Evolutionary conservation across 2,888 invertebrate genomes (phyloP).

Genomic region (Drosophila nr. perissopoda): DNA sequence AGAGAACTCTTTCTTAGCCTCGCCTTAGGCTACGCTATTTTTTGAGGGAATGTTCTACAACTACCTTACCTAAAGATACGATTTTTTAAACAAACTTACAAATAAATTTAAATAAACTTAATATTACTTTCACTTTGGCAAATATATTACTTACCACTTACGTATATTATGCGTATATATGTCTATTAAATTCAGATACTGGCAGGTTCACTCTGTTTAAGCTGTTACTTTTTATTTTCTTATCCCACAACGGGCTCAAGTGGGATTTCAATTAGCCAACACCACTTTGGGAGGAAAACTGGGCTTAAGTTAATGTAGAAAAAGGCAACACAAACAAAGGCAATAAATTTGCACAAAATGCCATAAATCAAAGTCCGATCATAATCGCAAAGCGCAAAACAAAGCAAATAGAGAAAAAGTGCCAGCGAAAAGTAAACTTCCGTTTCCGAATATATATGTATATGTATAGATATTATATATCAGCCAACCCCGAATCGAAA

Average conservation of each 20-base stretch:
- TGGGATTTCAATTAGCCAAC: conserved; percentile 53
- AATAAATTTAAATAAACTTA: neutral
- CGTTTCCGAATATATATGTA: conserved; percentile 18
- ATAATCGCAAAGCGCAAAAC: conserved; percentile 62
- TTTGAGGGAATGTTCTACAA: no score
- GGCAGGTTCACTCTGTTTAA: neutral
- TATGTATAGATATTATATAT: neutral
- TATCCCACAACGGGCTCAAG: conserved; percentile 7
- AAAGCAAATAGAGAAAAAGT: conserved; percentile 44
- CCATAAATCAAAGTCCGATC: conserved; percentile 79
- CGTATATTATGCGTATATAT: neutral
- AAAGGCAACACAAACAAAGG: conserved; percentile 65
- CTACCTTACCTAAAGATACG: no score
- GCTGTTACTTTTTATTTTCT: conserved; percentile 4
- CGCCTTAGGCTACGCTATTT: neutral
- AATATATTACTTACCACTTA: neutral
- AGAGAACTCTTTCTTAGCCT: neutral
- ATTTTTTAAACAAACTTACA: no score
- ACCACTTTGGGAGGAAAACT: conserved; percentile 10
- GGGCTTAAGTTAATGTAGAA: neutral
- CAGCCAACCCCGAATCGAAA: conserved; percentile 27
- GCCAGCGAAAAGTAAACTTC: conserved; percentile 46
- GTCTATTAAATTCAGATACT: neutral
- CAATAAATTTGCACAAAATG: conserved; percentile 71
- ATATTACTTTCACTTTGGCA: neutral